These are phyloP conservation scores for Melanocharis versteri DNA, from an alignment of 2,113 vertebrate genomes.

Conservation along the genomic window DNA sequence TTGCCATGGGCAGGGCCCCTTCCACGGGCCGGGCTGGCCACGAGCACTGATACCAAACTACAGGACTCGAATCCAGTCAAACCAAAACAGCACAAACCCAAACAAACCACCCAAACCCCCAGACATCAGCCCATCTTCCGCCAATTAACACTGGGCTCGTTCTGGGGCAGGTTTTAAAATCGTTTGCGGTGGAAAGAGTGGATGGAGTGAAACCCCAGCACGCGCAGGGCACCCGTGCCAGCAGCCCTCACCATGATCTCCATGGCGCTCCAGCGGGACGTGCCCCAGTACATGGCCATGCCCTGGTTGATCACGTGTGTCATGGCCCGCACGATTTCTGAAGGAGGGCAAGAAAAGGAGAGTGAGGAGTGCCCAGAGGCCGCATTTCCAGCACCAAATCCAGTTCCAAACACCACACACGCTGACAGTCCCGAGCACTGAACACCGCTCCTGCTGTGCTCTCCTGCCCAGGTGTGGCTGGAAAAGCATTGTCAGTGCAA, in stretches of 20 bases:
- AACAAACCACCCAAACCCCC: rapidly evolving
- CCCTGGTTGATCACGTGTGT: constrained; percentile 96
- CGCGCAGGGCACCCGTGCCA: too few species aligned
- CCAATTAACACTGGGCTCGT: rapidly evolving
- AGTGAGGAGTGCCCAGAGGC: rapidly evolving
- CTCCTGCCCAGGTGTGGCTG: rapidly evolving
- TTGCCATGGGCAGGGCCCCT: rapidly evolving
- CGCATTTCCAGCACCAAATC: neutral
- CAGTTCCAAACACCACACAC: rapidly evolving
- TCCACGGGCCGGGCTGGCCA: neutral
- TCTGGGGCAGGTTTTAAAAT: rapidly evolving
- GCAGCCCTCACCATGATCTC: constrained; percentile 88
- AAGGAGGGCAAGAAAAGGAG: rapidly evolving
- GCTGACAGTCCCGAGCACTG: rapidly evolving
- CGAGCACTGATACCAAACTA: neutral
- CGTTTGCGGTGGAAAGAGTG: too few species aligned
- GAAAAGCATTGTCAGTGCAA: neutral
- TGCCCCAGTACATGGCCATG: constrained; percentile 99
- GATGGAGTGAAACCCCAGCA: rapidly evolving
- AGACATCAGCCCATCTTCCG: neutral
- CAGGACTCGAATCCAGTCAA: neutral
- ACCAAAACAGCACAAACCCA: neutral
- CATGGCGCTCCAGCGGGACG: constrained; percentile 95
- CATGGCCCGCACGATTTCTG: constrained; percentile 97
- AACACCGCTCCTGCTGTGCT: rapidly evolving